Base-by-base conservation (phyloP, 1,140 invertebrate genomes). In the Drosophila albomicans region DNA sequence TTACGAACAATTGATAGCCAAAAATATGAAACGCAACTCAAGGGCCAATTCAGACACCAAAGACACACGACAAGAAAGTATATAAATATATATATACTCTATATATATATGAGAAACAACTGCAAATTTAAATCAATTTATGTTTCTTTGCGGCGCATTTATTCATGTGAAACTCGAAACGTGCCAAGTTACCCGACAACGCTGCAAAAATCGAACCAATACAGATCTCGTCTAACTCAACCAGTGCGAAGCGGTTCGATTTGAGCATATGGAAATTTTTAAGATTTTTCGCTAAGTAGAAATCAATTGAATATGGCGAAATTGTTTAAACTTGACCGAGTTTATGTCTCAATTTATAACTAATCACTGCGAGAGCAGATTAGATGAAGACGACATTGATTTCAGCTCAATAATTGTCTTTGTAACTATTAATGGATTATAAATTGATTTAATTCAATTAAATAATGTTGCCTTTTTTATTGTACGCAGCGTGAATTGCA, bases 111-210 rank as follows among this genome's bases (percentile, higher is more conserved):
- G 10, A 61, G 25, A 56, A 72, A 62, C 41, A 70, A 62, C 62
- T 80, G 61, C 75, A 74, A 86, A 87, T 87, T 88, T 54, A 84
- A 88, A 84, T 80, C 84, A 88, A 88, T 88, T 88, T 88, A 69
- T 72, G 54, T 66, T 61, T 13, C 13, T 78, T 74, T 88, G 72
- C 79, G 72, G 68, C 84, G 84, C 72, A 82, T 77, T 87, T 82
- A 88, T 69, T 82, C 57, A 74, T 68, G 63, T 75, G 84, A 72
- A 84, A 88, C 64, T 70, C 30, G 78, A 88, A 77, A 75, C 84
- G 74, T 78, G 80, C 58, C 84, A 87, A 69, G 77, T 84, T 85
- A 71, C 49, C 49, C 46, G 58, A 49, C 64, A 48, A 28, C 41
- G 41, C 45, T 58, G 58, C 61, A 72, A 65, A 72, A 52, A 62